Conservation (phyloP, 2,888 invertebrate genomes). For the Idaea dimidiata region DNA sequence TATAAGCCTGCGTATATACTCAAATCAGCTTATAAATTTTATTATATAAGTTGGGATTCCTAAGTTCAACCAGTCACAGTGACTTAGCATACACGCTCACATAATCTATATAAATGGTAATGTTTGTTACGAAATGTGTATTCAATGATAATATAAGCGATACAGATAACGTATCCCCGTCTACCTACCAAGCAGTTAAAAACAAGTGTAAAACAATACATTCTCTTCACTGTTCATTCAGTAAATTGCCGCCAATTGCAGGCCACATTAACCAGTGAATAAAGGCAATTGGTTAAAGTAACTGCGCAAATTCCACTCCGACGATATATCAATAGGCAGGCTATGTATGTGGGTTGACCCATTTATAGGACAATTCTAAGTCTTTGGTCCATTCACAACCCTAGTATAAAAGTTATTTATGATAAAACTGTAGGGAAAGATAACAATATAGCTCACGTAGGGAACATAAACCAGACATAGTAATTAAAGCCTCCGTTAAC, state of each 20-base stretch:
- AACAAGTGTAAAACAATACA: constrained; percentile 2
- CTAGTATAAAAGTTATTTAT: not conserved
- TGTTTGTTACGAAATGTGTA: not conserved
- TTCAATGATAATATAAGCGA: not conserved
- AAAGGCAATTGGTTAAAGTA: constrained; percentile 23
- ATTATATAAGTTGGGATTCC: not conserved
- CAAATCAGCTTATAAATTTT: no score
- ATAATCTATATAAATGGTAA: not conserved
- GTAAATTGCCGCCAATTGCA: constrained; percentile 17
- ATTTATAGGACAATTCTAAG: constrained; percentile 15
- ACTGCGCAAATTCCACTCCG: constrained; percentile 27
- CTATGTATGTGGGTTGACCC: constrained; percentile 29
- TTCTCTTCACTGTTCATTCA: constrained; percentile 11
- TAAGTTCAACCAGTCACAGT: not conserved
- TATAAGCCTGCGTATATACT: no score
- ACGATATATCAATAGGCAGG: constrained; percentile 22
- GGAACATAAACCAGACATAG: constrained; percentile 50
- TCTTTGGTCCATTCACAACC: not conserved
- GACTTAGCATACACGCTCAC: not conserved
- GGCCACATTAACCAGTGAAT: constrained; percentile 16
- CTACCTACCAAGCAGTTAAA: constrained; percentile 1
- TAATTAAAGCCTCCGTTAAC: constrained; percentile 67
- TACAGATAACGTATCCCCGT: not conserved
- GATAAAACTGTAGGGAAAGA: not conserved
- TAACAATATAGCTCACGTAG: constrained; percentile 13